Conservation (phyloP, 1,140 invertebrate species). For the Phenacoccus solenopsis region DNA sequence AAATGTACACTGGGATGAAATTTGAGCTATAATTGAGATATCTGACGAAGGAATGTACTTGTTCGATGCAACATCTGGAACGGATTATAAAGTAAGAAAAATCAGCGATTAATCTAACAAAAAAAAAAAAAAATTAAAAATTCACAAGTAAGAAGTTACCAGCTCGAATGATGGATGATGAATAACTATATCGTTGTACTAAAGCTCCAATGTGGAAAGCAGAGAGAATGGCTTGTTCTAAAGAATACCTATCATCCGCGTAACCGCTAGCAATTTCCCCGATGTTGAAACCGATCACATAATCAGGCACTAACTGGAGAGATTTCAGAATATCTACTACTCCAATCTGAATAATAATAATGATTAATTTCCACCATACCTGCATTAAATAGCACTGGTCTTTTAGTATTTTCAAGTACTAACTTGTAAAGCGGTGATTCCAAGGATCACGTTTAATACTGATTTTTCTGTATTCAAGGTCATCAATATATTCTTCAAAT, state of each 20-base stretch:
- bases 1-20: background rate
- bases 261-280: slow-evolving; percentile 78
- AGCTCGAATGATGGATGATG: background rate
- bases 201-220: slow-evolving; percentile 49
- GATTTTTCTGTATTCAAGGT: slow-evolving; percentile 34
- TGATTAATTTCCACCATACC: too few relatives aligned
- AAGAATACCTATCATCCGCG: slow-evolving; percentile 69
- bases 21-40: background rate
- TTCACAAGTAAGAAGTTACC: background rate
- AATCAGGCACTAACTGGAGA: background rate
- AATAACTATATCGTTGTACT: slow-evolving; percentile 41
- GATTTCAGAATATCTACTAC: slow-evolving; percentile 59
- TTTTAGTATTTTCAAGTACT: slow-evolving; percentile 29
- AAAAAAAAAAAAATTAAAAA: background rate
- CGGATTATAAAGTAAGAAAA: too few relatives aligned
- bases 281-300: slow-evolving; percentile 28
- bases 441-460: slow-evolving; percentile 39
- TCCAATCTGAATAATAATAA: slow-evolving; percentile 64
- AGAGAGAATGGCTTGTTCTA: slow-evolving; percentile 67
- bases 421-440: slow-evolving; percentile 36
- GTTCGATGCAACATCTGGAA: background rate
- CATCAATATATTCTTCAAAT: slow-evolving; percentile 27
- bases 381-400: too few relatives aligned
- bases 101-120: background rate
- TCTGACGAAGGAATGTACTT: background rate